Conservation (phyloP, 2,797 vertebrate genomes). For the Tympanoctomys barrerae region DNA sequence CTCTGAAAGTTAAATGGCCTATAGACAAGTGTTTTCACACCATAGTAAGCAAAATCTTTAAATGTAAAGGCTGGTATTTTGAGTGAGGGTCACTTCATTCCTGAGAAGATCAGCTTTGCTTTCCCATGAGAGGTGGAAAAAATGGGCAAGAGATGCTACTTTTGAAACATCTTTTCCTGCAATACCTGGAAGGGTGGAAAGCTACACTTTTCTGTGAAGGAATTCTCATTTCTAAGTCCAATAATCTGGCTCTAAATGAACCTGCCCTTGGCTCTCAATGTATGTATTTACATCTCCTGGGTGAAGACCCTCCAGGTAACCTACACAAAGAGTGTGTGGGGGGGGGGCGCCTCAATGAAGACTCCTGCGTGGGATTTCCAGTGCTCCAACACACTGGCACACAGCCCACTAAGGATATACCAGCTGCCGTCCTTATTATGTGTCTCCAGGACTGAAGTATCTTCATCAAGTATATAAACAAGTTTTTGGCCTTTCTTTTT, state of each 20-base stretch:
- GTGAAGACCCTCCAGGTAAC: not conserved
- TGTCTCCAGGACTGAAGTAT: not conserved
- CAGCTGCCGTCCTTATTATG: not conserved
- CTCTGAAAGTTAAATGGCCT: conserved; percentile 71
- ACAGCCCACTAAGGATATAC: not conserved
- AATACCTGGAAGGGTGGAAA: not conserved
- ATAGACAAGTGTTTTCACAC: conserved; percentile 76
- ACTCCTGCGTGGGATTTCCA: not conserved
- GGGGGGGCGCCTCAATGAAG: not conserved
- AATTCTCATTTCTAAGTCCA: not conserved
- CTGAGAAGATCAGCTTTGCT: conserved; percentile 33
- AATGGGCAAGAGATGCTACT: not conserved
- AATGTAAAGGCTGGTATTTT: conserved; percentile 61
- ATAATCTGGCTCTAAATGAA: too few species aligned
- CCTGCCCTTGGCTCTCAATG: not conserved
- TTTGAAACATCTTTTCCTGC: not conserved
- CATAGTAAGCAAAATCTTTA: conserved; percentile 61
- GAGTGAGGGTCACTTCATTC: conserved; percentile 34
- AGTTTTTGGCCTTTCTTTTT: not conserved
- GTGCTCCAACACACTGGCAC: not conserved
- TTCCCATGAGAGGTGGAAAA: conserved; percentile 2
- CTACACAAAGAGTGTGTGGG: not conserved
- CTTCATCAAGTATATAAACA: not conserved
- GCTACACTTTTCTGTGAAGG: not conserved
- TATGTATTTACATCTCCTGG: not conserved